These are phyloP conservation scores for Muntiacus reevesi DNA, from an alignment of 2,113 vertebrate species.

Conservation along the genomic window DNA sequence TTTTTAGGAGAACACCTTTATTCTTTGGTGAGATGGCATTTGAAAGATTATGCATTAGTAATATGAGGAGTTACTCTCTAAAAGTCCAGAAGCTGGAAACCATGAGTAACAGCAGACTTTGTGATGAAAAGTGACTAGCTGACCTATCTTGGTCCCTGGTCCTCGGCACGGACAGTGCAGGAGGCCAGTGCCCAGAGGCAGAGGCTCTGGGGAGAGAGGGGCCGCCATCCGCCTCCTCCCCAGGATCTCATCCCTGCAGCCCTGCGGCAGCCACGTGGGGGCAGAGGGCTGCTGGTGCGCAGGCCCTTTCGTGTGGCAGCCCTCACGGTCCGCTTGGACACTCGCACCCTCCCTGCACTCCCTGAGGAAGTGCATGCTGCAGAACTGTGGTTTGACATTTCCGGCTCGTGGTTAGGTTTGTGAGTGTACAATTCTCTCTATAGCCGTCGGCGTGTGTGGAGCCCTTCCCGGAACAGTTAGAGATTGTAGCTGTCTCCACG, in stretches of 20 bases:
- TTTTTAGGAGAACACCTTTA: not conserved
- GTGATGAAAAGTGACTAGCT: not conserved
- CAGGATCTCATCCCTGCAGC: accelerated
- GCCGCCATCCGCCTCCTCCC: not conserved
- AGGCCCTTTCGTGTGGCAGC: not conserved
- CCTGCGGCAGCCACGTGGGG: accelerated
- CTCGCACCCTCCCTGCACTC: not conserved
- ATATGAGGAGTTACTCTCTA: not conserved
- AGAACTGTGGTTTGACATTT: conserved; percentile 57
- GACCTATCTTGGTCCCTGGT: not conserved
- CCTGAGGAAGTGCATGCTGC: not conserved
- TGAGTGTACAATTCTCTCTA: not conserved
- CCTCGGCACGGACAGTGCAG: accelerated
- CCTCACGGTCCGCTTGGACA: accelerated
- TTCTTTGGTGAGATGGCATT: not conserved
- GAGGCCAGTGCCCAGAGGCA: not conserved
- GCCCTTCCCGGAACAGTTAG: not conserved
- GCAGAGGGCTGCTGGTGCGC: accelerated
- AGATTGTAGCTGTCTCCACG: accelerated
- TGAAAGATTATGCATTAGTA: not conserved
- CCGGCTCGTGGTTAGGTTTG: not conserved
- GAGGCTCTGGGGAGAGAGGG: not conserved
- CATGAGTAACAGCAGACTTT: not conserved
- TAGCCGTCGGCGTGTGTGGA: not conserved
- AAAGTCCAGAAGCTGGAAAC: not conserved